Percentiles rank a stretch among this genome's conserved stretches.
Conservation (phyloP, 92 coral and sea anemone genomes). For the Heteractis magnifica region DNA sequence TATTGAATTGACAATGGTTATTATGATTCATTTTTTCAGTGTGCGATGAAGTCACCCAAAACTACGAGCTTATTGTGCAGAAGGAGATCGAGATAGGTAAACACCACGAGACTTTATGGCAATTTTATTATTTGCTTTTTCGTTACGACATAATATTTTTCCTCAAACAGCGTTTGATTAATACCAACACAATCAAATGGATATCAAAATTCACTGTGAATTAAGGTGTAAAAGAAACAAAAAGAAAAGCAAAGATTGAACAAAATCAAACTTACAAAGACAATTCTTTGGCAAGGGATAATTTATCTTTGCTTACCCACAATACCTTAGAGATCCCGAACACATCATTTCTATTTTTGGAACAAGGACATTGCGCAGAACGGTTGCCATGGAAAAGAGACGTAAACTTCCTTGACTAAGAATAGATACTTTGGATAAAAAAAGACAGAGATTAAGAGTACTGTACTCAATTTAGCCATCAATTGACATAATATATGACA, state of each 20-base stretch:
- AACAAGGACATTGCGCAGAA: not conserved
- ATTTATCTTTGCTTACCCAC: too few species aligned
- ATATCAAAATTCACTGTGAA: too few species aligned
- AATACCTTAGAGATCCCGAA: too few species aligned
- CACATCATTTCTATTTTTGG: not conserved
- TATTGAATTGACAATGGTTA: too few species aligned
- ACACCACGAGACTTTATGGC: not conserved
- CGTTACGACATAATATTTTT: too few species aligned
- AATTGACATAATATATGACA: not conserved
- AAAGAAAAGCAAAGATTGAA: too few species aligned
- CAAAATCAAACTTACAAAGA: too few species aligned
- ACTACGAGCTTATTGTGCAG: not conserved
- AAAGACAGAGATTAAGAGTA: not conserved
- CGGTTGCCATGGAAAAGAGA: not conserved
- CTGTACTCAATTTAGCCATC: not conserved
- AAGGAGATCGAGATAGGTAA: not conserved
- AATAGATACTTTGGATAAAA: not conserved
- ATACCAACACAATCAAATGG: too few species aligned
- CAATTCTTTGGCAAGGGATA: too few species aligned
- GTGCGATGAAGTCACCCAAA: constrained; percentile 29
- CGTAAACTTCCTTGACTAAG: not conserved
- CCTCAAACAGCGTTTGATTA: too few species aligned
- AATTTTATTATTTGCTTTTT: not conserved
- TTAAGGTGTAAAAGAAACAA: too few species aligned
- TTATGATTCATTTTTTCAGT: constrained; percentile 15